phyloP scores from a whole-genome alignment of 2,888 invertebrate genomes.

The Creontiades dilutus region DNA sequence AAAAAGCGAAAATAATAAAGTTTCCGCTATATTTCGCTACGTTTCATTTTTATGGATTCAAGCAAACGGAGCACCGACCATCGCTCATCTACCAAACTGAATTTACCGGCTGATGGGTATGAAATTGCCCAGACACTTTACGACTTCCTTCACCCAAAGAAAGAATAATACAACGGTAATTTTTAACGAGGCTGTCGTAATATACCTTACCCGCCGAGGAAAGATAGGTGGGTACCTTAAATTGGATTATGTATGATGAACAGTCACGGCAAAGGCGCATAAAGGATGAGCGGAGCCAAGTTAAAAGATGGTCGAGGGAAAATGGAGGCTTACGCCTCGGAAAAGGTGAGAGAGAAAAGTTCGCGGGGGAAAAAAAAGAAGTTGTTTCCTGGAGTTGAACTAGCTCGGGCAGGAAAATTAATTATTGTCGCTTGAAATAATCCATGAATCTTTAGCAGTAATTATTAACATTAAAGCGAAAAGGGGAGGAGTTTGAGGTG shows the following conservation, averaged over 20 bases:
- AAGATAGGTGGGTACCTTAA: conserved; percentile 9
- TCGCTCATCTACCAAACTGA: not conserved
- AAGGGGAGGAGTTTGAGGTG: not conserved
- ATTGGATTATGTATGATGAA: conserved; percentile 42
- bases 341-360: not conserved
- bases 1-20: no score
- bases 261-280: conserved; percentile 23
- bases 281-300: conserved; percentile 14
- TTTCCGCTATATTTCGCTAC: no score
- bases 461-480: conserved; percentile 17
- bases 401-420: conserved; percentile 24
- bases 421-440: conserved; percentile 39
- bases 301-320: not conserved
- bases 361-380: not conserved
- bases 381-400: conserved; percentile 39
- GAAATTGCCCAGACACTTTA: conserved; percentile 12
- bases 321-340: not conserved
- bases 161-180: conserved; percentile 22
- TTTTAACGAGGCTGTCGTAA: not conserved
- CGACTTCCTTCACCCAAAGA: not conserved
- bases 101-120: not conserved
- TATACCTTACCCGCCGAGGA: not conserved
- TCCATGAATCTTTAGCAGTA: conserved; percentile 42
- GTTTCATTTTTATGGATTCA: no score
- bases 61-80: not conserved